Base-by-base conservation (phyloP, 2,888 invertebrate genomes). In the Mallateleia sp. region DNA sequence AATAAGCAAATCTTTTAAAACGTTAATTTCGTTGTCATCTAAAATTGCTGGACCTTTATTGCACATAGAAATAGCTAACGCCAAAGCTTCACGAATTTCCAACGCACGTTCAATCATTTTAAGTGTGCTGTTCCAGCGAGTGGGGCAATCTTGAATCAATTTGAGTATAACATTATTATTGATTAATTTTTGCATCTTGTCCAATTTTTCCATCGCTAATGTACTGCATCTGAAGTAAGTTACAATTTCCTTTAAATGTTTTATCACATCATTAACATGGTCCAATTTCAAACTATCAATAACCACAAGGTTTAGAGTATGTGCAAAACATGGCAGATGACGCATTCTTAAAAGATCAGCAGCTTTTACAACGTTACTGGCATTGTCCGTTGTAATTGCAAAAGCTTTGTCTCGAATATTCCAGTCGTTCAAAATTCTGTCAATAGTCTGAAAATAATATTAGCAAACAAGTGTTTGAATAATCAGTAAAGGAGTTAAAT, bases 141-240 rank as follows among this genome's bases (percentile, higher is more conserved):
- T 72, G 7, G 58, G 56, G 22, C 56, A 60, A 6, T 74, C 60
- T 47, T 60, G 62, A 9, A 62, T 74, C 0, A 62, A 25, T 2
- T 50, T 18, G 22, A 72, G 25, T n/a, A 60, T 9, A 67, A 47
- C 42, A 1, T 34, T 42, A 0, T 64, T 32, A 15, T 67, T 67
- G 2, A 78, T 47, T 1, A 78, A 14, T 15, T 56, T 78, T 18
- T 78, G 67, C 79, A 79, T 69, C 14, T 25, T 79, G 7, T 42
- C 45, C 3, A 71, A 20, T 2, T 71, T 38, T n/a, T 71, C 71
- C 18, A 38, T 56, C 2, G 62, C 62, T 3, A 42, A 5, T 22
- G 38, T 62, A 22, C 62, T 62, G 7, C 62, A 42, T 38, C 18
- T 25, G 42, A 62, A 42, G 25, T 22, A 62, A 2, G 20, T 62